Percentiles rank a stretch among this genome's conserved stretches.
These are phyloP conservation scores for Conus canariensis DNA, from an alignment of 2,888 invertebrate species.

Conservation along the genomic window DNA sequence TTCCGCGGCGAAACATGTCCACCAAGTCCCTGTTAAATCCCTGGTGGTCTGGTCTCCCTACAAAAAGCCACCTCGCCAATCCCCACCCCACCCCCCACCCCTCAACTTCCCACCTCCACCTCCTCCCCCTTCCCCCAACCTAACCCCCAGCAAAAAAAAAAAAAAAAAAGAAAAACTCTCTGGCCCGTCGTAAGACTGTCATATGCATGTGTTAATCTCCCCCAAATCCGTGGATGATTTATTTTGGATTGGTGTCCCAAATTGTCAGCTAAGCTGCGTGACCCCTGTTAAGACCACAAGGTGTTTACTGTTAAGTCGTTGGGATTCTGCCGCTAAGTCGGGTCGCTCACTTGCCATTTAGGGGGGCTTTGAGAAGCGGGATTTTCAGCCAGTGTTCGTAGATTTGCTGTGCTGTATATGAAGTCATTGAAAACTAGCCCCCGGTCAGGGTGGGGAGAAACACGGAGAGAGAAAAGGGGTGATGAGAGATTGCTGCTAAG, in stretches of 20 bases:
- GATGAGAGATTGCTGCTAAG: no score
- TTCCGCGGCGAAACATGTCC: no score
- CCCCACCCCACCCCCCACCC: no score
- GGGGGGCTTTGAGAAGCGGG: not conserved
- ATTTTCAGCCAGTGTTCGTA: not conserved
- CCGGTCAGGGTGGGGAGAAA: not conserved
- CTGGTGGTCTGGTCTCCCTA: no score
- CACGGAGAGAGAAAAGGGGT: not conserved
- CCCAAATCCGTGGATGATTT: conserved; percentile 28
- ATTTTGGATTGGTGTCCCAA: conserved; percentile 9
- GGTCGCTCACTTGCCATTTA: not conserved
- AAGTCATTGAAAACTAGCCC: not conserved
- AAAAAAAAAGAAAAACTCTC: not conserved
- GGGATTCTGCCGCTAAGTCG: conserved; percentile 17
- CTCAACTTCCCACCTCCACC: no score
- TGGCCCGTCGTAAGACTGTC: not conserved
- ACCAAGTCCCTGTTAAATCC: no score
- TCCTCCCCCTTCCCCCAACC: no score
- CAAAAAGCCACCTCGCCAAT: no score
- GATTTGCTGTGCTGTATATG: not conserved
- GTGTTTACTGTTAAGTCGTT: conserved; percentile 24
- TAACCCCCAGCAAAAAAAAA: not conserved
- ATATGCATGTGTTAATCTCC: conserved; percentile 27
- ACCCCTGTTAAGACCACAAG: conserved; percentile 34
- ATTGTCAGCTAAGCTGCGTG: conserved; percentile 9